phyloP scores from a whole-genome alignment of 1,140 invertebrate genomes.

The Tetranychus cinnabarinus region DNA sequence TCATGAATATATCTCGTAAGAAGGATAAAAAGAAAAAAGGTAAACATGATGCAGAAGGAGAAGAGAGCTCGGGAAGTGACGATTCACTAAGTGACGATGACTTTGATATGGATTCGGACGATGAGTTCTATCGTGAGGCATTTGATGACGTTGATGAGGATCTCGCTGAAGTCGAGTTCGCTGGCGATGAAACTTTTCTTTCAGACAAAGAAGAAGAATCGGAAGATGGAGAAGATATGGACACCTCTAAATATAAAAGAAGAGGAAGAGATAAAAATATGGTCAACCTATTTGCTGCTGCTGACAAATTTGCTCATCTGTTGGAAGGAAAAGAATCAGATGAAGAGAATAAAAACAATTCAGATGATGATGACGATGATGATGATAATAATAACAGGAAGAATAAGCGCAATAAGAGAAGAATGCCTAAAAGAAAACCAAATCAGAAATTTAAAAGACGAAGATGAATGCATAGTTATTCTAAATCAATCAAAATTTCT shows the following conservation, averaged over 20 bases:
- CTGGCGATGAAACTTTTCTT: slow-evolving; percentile 16
- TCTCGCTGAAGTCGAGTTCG: slow-evolving; percentile 22
- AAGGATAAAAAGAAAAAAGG: slow-evolving; percentile 9
- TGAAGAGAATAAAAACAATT: slow-evolving; percentile 13
- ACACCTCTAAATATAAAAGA: not conserved
- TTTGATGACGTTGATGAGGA: slow-evolving; percentile 31
- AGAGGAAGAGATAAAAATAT: slow-evolving; percentile 1
- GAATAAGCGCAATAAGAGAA: not conserved
- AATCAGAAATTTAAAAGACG: no score
- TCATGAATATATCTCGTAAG: not conserved
- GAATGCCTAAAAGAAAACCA: not conserved
- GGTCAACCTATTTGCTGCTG: slow-evolving; percentile 5
- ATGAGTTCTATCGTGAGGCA: slow-evolving; percentile 16
- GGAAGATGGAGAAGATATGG: not conserved
- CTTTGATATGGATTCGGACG: slow-evolving; percentile 14
- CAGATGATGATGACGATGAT: slow-evolving; percentile 20
- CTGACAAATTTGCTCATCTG: slow-evolving; percentile 14
- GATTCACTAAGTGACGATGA: slow-evolving; percentile 13
- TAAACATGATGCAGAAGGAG: slow-evolving; percentile 14
- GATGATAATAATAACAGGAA: slow-evolving; percentile 19
- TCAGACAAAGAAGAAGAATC: not conserved
- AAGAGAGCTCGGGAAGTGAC: slow-evolving; percentile 13
- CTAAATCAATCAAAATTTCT: no score
- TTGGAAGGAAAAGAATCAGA: slow-evolving; percentile 16
- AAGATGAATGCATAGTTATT: no score